Conservation (phyloP, 2,113 vertebrate genomes). For the Laterallus jamaicensis region DNA sequence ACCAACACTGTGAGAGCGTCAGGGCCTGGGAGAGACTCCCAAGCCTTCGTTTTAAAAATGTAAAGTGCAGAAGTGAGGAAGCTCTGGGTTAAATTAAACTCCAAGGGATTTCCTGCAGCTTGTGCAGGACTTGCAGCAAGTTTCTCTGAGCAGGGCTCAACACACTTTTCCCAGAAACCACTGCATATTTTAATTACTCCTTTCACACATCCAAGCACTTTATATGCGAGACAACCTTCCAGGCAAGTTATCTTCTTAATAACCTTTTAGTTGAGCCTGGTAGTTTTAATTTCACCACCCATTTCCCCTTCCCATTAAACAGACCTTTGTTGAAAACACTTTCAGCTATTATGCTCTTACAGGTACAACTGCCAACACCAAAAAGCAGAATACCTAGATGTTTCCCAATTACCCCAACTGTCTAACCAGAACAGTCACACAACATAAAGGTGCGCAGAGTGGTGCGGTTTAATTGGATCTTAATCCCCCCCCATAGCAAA, state of each 20-base stretch:
- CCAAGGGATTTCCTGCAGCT: background rate
- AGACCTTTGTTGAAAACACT: slow-evolving; percentile 13
- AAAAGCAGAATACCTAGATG: background rate
- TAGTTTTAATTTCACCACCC: slow-evolving; percentile 51
- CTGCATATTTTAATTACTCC: slow-evolving; percentile 11
- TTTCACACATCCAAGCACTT: slow-evolving; percentile 35
- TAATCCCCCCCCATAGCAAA: background rate
- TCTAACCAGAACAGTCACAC: slow-evolving; percentile 54
- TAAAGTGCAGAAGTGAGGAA: background rate
- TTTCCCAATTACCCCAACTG: background rate
- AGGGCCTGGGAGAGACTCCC: background rate
- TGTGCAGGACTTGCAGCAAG: background rate
- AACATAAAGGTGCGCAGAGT: background rate
- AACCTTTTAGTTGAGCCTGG: slow-evolving; percentile 38
- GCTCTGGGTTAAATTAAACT: background rate
- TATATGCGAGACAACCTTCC: slow-evolving; percentile 10
- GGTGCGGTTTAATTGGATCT: background rate
- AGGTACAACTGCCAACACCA: background rate
- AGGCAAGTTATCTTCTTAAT: slow-evolving; percentile 31
- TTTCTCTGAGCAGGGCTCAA: background rate
- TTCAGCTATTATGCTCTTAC: background rate
- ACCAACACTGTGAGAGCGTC: background rate
- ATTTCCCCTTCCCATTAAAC: slow-evolving; percentile 39
- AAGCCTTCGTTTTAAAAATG: background rate
- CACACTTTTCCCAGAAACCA: background rate